Conservation (phyloP, 2,797 vertebrate genomes). For the Gymnothorax reevesii region DNA sequence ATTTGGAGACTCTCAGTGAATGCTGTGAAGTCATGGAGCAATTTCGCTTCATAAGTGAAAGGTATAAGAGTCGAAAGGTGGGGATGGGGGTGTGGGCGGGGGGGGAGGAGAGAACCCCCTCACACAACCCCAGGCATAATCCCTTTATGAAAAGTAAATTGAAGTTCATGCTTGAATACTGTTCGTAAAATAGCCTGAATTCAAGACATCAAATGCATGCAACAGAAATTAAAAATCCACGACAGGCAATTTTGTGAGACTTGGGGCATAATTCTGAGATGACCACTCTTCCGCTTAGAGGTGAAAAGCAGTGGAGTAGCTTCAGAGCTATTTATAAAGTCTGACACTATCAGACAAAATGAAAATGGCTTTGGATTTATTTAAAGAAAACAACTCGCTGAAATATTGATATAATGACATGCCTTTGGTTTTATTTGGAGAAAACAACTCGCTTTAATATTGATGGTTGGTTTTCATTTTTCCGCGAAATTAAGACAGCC, state of each 20-base stretch:
- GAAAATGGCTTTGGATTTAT: conserved; percentile 41
- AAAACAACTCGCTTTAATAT: conserved; percentile 50
- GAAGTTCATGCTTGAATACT: conserved; percentile 60
- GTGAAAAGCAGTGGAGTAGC: conserved; percentile 38
- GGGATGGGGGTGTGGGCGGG: conserved; percentile 11
- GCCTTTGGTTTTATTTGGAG: conserved; percentile 43
- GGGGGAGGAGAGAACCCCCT: too few species aligned
- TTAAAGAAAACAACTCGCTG: conserved; percentile 45
- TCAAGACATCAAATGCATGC: conserved; percentile 60
- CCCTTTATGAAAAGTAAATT: conserved; percentile 63
- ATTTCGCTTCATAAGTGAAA: conserved; percentile 48
- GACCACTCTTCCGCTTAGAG: conserved; percentile 45
- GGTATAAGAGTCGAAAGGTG: conserved; percentile 34
- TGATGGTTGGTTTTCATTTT: conserved; percentile 50
- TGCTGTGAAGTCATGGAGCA: conserved; percentile 40
- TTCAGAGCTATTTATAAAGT: conserved; percentile 51
- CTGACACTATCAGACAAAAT: conserved; percentile 42
- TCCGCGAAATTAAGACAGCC: conserved; percentile 44
- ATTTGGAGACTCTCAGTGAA: conserved; percentile 30
- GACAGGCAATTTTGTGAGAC: conserved; percentile 53
- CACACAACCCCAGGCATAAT: conserved; percentile 55
- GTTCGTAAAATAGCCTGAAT: conserved; percentile 55
- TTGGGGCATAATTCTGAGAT: conserved; percentile 51
- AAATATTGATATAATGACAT: not conserved
- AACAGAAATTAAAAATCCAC: conserved; percentile 34